A percentile compares a stretch with the other conserved stretches of the same genome.
Evolutionary conservation across 2,113 vertebrate species (phyloP).

Genomic region (Zosterops japonicus): DNA sequence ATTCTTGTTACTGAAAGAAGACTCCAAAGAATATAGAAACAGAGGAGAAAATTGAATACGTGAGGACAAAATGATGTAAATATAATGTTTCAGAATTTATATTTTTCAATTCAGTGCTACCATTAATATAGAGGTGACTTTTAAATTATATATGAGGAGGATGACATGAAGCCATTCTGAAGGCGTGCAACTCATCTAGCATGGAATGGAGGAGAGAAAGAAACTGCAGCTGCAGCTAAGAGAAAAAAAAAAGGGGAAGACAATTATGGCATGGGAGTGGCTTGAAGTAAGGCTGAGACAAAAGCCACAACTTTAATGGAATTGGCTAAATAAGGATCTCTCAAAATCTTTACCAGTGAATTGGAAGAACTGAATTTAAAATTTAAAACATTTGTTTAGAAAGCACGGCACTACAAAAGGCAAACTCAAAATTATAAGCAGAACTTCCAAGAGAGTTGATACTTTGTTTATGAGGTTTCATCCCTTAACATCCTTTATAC

Average conservation of each 20-base stretch:
- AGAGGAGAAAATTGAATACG: neutral
- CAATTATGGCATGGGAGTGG: rapidly evolving
- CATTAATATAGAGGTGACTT: neutral
- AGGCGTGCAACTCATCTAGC: neutral
- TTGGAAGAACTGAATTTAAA: neutral
- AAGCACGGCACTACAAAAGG: neutral
- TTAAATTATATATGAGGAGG: neutral
- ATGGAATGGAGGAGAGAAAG: neutral
- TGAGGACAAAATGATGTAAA: neutral
- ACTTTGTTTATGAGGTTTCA: neutral
- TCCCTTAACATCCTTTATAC: neutral
- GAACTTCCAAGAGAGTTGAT: neutral
- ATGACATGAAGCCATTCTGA: neutral
- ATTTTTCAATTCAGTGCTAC: neutral
- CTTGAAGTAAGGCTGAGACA: neutral
- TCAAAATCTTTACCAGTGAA: neutral
- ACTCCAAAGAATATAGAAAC: neutral
- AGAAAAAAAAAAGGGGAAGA: neutral
- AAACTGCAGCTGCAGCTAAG: neutral
- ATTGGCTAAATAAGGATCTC: neutral
- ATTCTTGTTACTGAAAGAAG: neutral
- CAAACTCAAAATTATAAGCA: neutral
- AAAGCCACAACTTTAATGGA: neutral
- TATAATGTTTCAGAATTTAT: neutral
- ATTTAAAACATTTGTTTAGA: neutral